Evolutionary conservation across 2,888 invertebrate species (phyloP).

Genomic region (Plagiodera versicolora): DNA sequence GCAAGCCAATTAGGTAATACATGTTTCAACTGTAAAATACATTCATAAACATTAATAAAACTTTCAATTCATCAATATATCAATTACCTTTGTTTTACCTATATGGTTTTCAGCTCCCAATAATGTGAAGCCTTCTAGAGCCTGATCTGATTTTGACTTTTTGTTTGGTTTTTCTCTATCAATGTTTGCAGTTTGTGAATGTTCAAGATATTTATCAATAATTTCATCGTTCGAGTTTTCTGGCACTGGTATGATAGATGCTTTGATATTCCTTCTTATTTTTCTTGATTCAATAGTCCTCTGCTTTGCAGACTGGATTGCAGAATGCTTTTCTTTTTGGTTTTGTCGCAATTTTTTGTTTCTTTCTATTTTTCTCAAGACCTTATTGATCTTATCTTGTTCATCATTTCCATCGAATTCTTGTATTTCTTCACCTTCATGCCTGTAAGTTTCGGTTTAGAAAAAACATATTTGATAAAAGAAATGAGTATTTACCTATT

Average conservation of each 20-base stretch:
- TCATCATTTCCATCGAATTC: conserved; percentile 43
- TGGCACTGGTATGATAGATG: conserved; percentile 34
- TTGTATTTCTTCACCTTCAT: conserved; percentile 51
- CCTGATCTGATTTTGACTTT: conserved; percentile 41
- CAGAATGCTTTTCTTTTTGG: conserved; percentile 47
- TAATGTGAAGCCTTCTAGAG: conserved; percentile 64
- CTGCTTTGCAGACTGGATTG: conserved; percentile 45
- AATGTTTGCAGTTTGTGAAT: conserved; percentile 25
- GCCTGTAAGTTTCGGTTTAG: conserved; percentile 49
- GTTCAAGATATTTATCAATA: conserved; percentile 31
- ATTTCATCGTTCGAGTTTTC: conserved; percentile 41
- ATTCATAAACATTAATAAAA: neutral
- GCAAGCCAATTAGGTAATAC: conserved; percentile 87
- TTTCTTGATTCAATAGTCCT: conserved; percentile 35
- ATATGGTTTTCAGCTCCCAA: conserved; percentile 66
- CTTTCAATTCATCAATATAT: conserved; percentile 6
- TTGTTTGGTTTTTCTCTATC: conserved; percentile 28
- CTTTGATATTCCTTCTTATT: conserved; percentile 33
- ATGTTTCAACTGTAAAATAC: conserved; percentile 65
- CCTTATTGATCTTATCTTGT: conserved; percentile 60
- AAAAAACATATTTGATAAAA: neutral
- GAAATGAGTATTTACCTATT: conserved; percentile 60
- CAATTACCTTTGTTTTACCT: conserved; percentile 60
- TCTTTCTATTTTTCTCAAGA: conserved; percentile 64
- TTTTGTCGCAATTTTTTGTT: conserved; percentile 54